Conservation (phyloP, 2,888 invertebrate genomes). For the Harpalus rufipes region DNA sequence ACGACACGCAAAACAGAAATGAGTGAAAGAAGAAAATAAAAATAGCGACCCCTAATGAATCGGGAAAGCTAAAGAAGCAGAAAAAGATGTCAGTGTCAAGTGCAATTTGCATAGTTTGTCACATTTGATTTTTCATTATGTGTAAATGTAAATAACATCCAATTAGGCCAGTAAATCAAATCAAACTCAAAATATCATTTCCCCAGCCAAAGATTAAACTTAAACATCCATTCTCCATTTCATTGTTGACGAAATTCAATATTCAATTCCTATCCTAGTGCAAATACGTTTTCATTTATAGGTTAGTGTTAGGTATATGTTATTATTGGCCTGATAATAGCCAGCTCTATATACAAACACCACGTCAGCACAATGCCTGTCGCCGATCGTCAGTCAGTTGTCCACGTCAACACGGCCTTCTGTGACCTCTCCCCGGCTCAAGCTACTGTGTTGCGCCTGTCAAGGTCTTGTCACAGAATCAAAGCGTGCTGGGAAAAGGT, state of each 20-base stretch:
- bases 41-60: too few relatives aligned
- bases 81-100: too few relatives aligned
- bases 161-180: not conserved
- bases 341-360: conserved; percentile 75
- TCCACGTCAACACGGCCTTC: conserved; percentile 4
- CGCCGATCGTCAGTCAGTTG: conserved; percentile 61
- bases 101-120: too few relatives aligned
- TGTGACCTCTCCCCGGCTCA: conserved; percentile 23
- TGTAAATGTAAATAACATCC: not conserved
- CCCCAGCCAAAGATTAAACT: conserved; percentile 16
- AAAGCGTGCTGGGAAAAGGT: not conserved
- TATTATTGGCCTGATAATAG: conserved; percentile 74
- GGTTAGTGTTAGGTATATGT: conserved; percentile 61
- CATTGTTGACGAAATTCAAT: conserved; percentile 29
- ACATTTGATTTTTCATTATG: too few relatives aligned
- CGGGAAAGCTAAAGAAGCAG: too few relatives aligned
- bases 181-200: not conserved
- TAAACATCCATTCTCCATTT: conserved; percentile 25
- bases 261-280: conserved; percentile 14
- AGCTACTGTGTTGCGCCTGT: conserved; percentile 42
- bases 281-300: conserved; percentile 50
- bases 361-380: conserved; percentile 72
- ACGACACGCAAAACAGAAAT: too few relatives aligned
- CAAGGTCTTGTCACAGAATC: conserved; percentile 17
- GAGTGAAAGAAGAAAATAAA: too few relatives aligned